Conservation (phyloP, 2,888 invertebrate species). For the Nymphalis urticae region DNA sequence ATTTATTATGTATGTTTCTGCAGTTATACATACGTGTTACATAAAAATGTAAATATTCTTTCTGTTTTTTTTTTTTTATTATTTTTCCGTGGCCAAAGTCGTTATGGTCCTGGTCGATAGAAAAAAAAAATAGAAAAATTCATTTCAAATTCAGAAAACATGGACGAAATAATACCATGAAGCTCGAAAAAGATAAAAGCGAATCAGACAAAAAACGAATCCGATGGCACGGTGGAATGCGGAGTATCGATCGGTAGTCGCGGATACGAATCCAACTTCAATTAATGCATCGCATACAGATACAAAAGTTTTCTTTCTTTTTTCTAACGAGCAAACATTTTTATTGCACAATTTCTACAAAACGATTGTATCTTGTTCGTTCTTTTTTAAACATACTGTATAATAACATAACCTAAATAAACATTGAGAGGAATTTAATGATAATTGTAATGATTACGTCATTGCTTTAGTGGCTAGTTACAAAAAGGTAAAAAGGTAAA, state of each 20-base stretch:
- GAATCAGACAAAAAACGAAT: constrained; percentile 37
- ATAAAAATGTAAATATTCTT: too few species aligned
- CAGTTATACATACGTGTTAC: too few species aligned
- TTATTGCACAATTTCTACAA: constrained; percentile 1
- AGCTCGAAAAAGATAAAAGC: constrained; percentile 24
- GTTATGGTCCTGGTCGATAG: not conserved
- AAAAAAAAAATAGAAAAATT: constrained; percentile 4
- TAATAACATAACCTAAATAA: too few species aligned
- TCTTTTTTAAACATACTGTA: too few species aligned
- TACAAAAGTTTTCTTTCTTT: constrained; percentile 11
- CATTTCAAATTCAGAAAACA: not conserved
- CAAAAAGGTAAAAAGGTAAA: too few species aligned
- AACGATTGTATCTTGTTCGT: not conserved
- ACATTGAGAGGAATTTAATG: too few species aligned
- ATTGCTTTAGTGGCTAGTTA: too few species aligned
- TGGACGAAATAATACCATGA: constrained; percentile 28
- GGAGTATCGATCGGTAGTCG: constrained; percentile 29
- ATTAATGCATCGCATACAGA: constrained; percentile 23
- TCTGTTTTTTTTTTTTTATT: too few species aligned
- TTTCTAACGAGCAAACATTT: not conserved
- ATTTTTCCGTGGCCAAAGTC: not conserved
- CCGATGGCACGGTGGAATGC: constrained; percentile 32
- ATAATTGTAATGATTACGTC: too few species aligned
- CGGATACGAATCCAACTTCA: constrained; percentile 27
- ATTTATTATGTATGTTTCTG: too few species aligned